Evolutionary conservation across 2,888 invertebrate species (phyloP).

Genomic region (Frankliniella intonsa): DNA sequence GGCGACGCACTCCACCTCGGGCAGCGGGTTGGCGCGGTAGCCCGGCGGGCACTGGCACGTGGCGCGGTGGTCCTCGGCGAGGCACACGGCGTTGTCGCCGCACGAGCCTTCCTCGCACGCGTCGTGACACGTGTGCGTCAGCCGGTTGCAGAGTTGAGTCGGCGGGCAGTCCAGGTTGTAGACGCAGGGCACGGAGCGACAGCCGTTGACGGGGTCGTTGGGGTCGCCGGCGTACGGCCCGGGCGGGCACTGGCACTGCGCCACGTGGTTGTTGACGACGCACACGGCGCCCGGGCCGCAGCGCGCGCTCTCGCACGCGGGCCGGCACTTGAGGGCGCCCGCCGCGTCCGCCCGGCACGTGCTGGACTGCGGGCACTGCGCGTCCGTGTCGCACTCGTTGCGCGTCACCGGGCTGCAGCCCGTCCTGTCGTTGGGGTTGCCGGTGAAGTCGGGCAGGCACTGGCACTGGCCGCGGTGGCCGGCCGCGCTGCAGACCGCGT

Average conservation of each 20-base stretch:
- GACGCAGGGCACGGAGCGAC: constrained; percentile 76
- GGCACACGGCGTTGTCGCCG: constrained; percentile 81
- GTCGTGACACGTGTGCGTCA: constrained; percentile 75
- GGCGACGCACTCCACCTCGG: constrained; percentile 74
- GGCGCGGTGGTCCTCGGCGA: constrained; percentile 76
- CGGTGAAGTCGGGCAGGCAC: constrained; percentile 75
- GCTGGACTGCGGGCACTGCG: constrained; percentile 78
- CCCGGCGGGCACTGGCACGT: constrained; percentile 84
- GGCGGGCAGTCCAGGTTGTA: constrained; percentile 80
- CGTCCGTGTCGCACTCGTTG: constrained; percentile 72
- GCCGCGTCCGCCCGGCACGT: constrained; percentile 61
- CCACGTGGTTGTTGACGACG: constrained; percentile 81
- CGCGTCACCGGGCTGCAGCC: constrained; percentile 72
- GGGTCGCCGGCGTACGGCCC: constrained; percentile 85
- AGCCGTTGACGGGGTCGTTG: constrained; percentile 67
- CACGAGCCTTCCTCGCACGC: constrained; percentile 78
- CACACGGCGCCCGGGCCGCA: constrained; percentile 87
- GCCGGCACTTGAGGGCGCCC: constrained; percentile 62
- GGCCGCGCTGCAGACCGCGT: constrained; percentile 72
- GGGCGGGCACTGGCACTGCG: constrained; percentile 84
- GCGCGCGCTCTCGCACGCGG: constrained; percentile 69
- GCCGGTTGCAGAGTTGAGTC: constrained; percentile 73
- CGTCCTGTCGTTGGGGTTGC: constrained; percentile 83
- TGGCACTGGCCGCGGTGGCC: constrained; percentile 74
- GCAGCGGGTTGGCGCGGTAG: constrained; percentile 70